These are phyloP conservation scores for Styela plicata DNA, from an alignment of 23 tunicate genomes.

Conservation along the genomic window DNA sequence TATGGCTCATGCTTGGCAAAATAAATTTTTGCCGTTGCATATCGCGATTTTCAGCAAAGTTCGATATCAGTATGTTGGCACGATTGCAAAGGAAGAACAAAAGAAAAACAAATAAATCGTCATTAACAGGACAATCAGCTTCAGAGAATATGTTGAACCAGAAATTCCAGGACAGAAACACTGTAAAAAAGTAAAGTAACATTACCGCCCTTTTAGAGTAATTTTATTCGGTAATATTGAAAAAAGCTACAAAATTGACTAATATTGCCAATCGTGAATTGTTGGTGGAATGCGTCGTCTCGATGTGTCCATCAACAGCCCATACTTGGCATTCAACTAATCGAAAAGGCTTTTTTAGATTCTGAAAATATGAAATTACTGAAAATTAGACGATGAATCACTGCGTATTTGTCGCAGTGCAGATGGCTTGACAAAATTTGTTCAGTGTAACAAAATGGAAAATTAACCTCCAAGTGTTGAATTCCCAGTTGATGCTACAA, in stretches of 20 bases:
- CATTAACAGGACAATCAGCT: too few species aligned
- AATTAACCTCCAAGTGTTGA: slow-evolving; percentile 74
- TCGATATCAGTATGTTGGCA: too few species aligned
- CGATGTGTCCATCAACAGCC: not conserved
- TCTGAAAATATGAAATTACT: not conserved
- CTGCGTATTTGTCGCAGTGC: not conserved
- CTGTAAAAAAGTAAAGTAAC: not conserved
- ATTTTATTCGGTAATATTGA: not conserved
- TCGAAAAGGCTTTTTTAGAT: not conserved
- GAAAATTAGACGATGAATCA: not conserved
- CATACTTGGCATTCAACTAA: not conserved
- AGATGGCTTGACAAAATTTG: not conserved
- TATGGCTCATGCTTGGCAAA: too few species aligned
- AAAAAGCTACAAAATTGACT: not conserved
- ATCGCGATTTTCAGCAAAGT: too few species aligned
- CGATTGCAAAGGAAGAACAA: too few species aligned
- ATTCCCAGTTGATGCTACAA: slow-evolving; percentile 77
- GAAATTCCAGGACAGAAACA: too few species aligned
- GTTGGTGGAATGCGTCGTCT: not conserved
- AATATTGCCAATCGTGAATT: too few species aligned
- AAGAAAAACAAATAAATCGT: too few species aligned
- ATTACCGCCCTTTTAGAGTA: not conserved
- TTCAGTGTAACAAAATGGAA: too few species aligned
- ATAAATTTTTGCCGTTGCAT: too few species aligned
- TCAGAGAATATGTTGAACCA: too few species aligned